Base-by-base conservation (phyloP, 2,113 vertebrate genomes). In the Embiotoca jacksoni region DNA sequence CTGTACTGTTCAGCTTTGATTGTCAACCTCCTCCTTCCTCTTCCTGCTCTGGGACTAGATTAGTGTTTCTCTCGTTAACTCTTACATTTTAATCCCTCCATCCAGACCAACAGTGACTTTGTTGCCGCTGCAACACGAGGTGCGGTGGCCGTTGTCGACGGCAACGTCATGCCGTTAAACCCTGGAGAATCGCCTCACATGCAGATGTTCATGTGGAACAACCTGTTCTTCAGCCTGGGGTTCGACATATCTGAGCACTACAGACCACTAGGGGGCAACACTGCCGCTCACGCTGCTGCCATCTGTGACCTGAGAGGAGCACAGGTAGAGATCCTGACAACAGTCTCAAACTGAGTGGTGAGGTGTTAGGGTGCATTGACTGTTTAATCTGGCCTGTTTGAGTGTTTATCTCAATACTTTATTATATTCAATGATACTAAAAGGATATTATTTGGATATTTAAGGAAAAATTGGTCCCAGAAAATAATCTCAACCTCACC, bases 171-270 rank as follows among this genome's bases (percentile, higher is more conserved):
- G 96, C 96, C 98, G 49, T 95, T 99, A 83, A 99, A 99, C 83
- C 98, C 98, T 4, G 95, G 96, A 0, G 98, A 99, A 81, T 96
- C 96, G 59, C 96, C 96, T 81, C 96, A 95, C 75, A 96, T 96
- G 95, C 98, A 99, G 88, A 97, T 99, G 96, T 99, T 97, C 84
- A 96, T 99, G 89, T 99, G 98, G 98, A 99, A 97, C 93, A 99
- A 97, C 88, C 95, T 99, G 76, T 98, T 99, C 94, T 97, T 99
- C 92, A 99, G 97, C 90, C 89, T 99, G 84, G 97, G 96, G 73
- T 98, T 97, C 0, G 97, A 99, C 0, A 96, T 97, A 69, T 95
- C 95, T 0, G 97, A 98, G 89, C 96, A 98, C 83, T 98, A 97
- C 91, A 95, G 94, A 75, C 96, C 97, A 83, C 95, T 98, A 2